Conservation (phyloP, 1,140 invertebrate species). For the Berghia stephanieae region DNA sequence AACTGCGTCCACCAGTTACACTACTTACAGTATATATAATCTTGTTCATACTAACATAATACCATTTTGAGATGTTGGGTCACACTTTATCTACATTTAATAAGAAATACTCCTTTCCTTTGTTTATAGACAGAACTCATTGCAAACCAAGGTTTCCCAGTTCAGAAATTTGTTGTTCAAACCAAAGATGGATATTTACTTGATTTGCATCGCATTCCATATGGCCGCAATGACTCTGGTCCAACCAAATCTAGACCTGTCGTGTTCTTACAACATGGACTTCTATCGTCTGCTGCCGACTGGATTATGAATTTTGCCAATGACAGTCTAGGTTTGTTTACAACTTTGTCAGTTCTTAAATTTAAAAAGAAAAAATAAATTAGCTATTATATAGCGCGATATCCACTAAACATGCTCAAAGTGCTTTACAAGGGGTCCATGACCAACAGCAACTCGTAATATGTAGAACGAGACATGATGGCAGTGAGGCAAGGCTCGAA, state of each 20-base stretch:
- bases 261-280: constrained; percentile 57
- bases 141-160: constrained; percentile 53
- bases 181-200: constrained; percentile 59
- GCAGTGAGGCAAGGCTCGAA: not conserved
- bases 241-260: constrained; percentile 35
- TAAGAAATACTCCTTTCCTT: too few relatives aligned
- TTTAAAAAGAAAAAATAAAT: too few relatives aligned
- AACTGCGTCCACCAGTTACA: too few relatives aligned
- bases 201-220: constrained; percentile 54
- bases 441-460: too few relatives aligned
- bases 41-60: too few relatives aligned
- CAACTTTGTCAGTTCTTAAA: not conserved
- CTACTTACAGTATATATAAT: too few relatives aligned
- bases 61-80: too few relatives aligned
- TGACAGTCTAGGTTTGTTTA: constrained; percentile 47
- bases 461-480: too few relatives aligned
- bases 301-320: constrained; percentile 55
- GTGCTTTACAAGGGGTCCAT: too few relatives aligned
- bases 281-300: constrained; percentile 47
- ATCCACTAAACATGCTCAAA: too few relatives aligned
- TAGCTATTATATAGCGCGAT: too few relatives aligned
- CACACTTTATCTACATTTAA: too few relatives aligned
- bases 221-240: constrained; percentile 25
- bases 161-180: constrained; percentile 50
- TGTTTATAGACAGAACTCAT: constrained; percentile 55